These are phyloP conservation scores for Argyresthia goedartella DNA, from an alignment of 2,888 invertebrate species.

Conservation along the genomic window DNA sequence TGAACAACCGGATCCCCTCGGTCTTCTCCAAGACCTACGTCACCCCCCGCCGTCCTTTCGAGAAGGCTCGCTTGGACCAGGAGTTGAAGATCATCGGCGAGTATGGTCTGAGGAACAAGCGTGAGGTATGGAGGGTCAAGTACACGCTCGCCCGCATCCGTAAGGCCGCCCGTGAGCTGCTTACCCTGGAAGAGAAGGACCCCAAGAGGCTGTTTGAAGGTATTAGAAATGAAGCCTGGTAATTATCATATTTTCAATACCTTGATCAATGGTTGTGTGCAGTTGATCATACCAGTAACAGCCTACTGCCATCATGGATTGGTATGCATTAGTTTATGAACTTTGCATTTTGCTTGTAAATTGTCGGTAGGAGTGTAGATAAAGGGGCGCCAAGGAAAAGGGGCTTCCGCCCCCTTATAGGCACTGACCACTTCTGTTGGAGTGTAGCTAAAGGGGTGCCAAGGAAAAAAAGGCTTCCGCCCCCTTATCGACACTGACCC, in stretches of 20 bases:
- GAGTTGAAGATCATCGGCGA: constrained; percentile 99
- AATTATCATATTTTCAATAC: neutral
- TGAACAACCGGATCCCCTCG: constrained; percentile 91
- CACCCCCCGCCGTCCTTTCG: constrained; percentile 98
- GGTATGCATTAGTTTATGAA: too few relatives aligned
- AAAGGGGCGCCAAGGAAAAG: too few relatives aligned
- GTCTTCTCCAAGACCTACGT: constrained; percentile 99
- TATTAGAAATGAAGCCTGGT: constrained; percentile 29
- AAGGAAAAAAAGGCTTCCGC: too few relatives aligned
- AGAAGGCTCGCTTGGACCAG: constrained; percentile 99
- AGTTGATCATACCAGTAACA: neutral
- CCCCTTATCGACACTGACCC: too few relatives aligned
- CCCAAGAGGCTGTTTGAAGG: constrained; percentile 98
- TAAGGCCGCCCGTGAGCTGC: constrained; percentile 98
- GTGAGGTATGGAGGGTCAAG: constrained; percentile 99
- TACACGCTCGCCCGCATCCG: constrained; percentile 98
- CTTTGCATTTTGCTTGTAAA: too few relatives aligned
- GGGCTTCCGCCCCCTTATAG: too few relatives aligned
- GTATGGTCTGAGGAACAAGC: constrained; percentile 98
- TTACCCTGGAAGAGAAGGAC: constrained; percentile 99
- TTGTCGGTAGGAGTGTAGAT: too few relatives aligned
- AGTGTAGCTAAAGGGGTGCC: too few relatives aligned
- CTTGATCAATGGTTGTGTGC: neutral
- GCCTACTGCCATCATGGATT: too few relatives aligned
- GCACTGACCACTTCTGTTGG: too few relatives aligned